phyloP scores from a whole-genome alignment of 2,888 invertebrate genomes.

The Metacarcinus magister region DNA sequence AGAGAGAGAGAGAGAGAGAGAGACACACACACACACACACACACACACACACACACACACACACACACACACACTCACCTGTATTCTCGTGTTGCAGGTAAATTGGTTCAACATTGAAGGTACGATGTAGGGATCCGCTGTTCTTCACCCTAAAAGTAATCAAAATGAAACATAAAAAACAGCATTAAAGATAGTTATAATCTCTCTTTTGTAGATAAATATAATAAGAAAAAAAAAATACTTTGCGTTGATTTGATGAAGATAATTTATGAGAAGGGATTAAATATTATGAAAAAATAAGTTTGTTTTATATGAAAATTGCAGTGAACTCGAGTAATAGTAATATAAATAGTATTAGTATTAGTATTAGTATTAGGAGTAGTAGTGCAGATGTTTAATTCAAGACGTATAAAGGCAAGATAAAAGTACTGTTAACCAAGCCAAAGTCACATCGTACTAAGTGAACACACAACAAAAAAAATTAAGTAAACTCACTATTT shows the following conservation, averaged over 20 bases:
- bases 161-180: background rate
- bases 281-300: no score
- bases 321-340: background rate
- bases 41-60: background rate
- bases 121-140: conserved; percentile 95
- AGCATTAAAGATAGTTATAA: background rate
- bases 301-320: no score
- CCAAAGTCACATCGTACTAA: no score
- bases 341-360: background rate
- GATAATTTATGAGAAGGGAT: no score
- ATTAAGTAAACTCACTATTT: background rate
- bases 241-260: background rate
- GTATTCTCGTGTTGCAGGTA: conserved; percentile 99
- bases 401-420: background rate
- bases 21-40: background rate
- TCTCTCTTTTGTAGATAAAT: no score
- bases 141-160: conserved; percentile 92
- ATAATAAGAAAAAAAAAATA: background rate
- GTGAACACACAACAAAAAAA: background rate
- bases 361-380: no score
- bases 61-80: conserved; percentile 86
- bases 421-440: background rate
- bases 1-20: background rate
- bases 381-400: no score
- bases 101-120: conserved; percentile 98